Evolutionary conservation across 2,888 invertebrate species (phyloP).

Genomic region (Drosophila suboccidentalis): DNA sequence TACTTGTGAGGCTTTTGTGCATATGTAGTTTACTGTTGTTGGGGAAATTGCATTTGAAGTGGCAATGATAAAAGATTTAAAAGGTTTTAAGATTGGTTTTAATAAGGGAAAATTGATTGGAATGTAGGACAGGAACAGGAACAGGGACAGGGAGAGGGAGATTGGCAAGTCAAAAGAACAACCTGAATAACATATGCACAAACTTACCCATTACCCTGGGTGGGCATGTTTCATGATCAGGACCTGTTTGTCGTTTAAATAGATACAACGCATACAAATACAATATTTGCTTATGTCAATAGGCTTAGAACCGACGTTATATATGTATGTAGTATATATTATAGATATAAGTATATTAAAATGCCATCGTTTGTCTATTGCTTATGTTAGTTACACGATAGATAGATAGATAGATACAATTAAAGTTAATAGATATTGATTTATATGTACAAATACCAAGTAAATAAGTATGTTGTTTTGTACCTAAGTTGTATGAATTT

Average conservation of each 20-base stretch:
- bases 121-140: no score
- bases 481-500: slow-evolving; percentile 74
- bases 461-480: slow-evolving; percentile 56
- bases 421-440: slow-evolving; percentile 46
- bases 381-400: slow-evolving; percentile 82
- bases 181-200: slow-evolving; percentile 63
- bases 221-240: slow-evolving; percentile 86
- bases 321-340: slow-evolving; percentile 8
- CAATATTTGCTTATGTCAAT: slow-evolving; percentile 42
- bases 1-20: slow-evolving; percentile 50
- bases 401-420: slow-evolving; percentile 42
- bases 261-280: slow-evolving; percentile 70
- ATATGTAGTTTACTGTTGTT: slow-evolving; percentile 54
- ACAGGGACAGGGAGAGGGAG: slow-evolving; percentile 5
- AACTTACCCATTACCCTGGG: slow-evolving; percentile 86
- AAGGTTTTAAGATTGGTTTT: slow-evolving; percentile 15
- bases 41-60: slow-evolving; percentile 24
- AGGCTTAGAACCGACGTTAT: slow-evolving; percentile 44
- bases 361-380: slow-evolving; percentile 42
- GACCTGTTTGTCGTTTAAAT: slow-evolving; percentile 85
- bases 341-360: slow-evolving; percentile 28
- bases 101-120: slow-evolving; percentile 1
- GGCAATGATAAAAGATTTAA: slow-evolving; percentile 34
- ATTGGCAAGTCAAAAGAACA: slow-evolving; percentile 44
- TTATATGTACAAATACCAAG: slow-evolving; percentile 43